Conservation (phyloP, 1,140 invertebrate species). For the Hyles vespertilio region DNA sequence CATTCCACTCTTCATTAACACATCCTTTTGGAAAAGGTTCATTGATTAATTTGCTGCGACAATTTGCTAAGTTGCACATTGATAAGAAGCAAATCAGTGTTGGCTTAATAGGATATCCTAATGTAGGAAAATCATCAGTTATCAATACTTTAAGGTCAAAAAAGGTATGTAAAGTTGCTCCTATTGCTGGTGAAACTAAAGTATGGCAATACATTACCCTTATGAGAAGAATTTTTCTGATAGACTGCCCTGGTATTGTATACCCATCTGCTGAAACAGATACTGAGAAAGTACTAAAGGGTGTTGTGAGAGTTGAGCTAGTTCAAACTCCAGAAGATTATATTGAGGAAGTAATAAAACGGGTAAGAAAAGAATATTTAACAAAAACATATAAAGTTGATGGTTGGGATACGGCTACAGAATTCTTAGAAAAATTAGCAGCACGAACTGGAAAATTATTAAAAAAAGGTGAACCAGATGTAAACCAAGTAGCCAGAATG, state of each 20-base stretch:
- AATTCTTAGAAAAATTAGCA: slow-evolving; percentile 96
- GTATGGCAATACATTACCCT: slow-evolving; percentile 99
- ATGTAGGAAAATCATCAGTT: slow-evolving; percentile 98
- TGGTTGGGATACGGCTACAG: slow-evolving; percentile 85
- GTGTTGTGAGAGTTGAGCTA: slow-evolving; percentile 96
- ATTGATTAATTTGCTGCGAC: slow-evolving; percentile 95
- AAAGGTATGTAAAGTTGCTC: slow-evolving; percentile 98
- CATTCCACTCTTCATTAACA: slow-evolving; percentile 97
- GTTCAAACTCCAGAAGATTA: slow-evolving; percentile 97
- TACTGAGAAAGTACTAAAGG: slow-evolving; percentile 97
- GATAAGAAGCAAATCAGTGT: slow-evolving; percentile 99
- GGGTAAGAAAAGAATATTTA: slow-evolving; percentile 94
- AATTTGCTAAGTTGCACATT: slow-evolving; percentile 96
- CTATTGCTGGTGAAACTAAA: slow-evolving; percentile 99
- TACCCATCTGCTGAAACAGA: slow-evolving; percentile 95
- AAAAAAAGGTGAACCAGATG: slow-evolving; percentile 97
- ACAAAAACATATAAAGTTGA: slow-evolving; percentile 93
- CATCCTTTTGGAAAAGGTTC: slow-evolving; percentile 99
- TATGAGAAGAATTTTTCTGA: slow-evolving; percentile 97
- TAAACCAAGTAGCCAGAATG: slow-evolving; percentile 92
- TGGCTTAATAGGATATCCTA: slow-evolving; percentile 99
- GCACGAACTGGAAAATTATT: slow-evolving; percentile 91
- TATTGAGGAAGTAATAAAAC: slow-evolving; percentile 88
- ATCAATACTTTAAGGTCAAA: slow-evolving; percentile 97
- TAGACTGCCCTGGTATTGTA: slow-evolving; percentile 99